Percentiles rank a stretch among this genome's conserved stretches.
These are phyloP conservation scores for Frankliniella fusca DNA, from an alignment of 2,888 invertebrate species.

Conservation along the genomic window DNA sequence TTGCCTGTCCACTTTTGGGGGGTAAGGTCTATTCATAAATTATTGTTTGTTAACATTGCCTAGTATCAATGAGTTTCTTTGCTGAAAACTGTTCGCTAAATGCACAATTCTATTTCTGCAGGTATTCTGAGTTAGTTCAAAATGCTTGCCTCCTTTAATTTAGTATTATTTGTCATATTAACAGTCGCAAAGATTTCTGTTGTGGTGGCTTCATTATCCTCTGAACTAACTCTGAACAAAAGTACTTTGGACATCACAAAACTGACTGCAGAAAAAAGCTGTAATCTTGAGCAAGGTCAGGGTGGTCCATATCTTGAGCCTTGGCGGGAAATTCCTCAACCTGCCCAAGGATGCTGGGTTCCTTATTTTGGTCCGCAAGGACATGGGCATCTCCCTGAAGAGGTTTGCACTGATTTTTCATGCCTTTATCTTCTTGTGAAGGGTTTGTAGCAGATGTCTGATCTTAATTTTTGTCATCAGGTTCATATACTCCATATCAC, in stretches of 20 bases:
- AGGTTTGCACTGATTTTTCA: neutral
- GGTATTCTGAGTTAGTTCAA: neutral
- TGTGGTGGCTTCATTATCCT: neutral
- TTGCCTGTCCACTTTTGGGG: neutral
- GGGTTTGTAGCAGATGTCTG: neutral
- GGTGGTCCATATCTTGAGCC: neutral
- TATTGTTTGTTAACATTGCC: neutral
- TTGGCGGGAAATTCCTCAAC: neutral
- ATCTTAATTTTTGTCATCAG: neutral
- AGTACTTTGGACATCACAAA: neutral
- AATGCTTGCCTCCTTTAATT: neutral
- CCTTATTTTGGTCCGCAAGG: neutral
- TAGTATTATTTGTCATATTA: neutral
- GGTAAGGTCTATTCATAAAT: neutral
- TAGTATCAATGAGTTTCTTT: neutral
- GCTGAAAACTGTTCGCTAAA: neutral
- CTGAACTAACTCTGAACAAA: neutral
- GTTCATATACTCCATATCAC: neutral
- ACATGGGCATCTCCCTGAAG: neutral
- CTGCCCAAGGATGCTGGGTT: neutral
- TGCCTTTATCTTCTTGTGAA: neutral
- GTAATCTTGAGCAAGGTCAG: neutral
- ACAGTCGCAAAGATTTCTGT: neutral
- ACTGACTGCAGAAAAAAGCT: neutral
- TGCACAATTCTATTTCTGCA: neutral